These are phyloP conservation scores for Tetramorium simillimum DNA, from an alignment of 1,140 invertebrate genomes.

Conservation along the genomic window DNA sequence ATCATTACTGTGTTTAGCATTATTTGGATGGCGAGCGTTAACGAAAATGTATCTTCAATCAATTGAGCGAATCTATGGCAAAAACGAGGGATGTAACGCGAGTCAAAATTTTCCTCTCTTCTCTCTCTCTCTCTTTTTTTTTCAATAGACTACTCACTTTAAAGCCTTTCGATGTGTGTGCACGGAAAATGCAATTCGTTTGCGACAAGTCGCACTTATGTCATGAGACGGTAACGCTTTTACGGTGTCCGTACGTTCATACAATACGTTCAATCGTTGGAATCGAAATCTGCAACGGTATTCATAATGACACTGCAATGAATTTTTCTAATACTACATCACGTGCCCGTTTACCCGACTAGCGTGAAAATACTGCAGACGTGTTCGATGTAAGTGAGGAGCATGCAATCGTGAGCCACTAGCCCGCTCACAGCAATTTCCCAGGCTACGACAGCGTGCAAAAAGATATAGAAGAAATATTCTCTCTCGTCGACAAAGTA, in stretches of 20 bases:
- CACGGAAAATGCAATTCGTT: conserved; percentile 38
- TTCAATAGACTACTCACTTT: conserved; percentile 1
- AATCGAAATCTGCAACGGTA: conserved; percentile 37
- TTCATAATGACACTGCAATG: not conserved
- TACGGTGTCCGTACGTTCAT: not conserved
- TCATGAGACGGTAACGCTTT: not conserved
- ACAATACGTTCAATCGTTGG: conserved; percentile 8
- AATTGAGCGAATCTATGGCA: conserved; percentile 36
- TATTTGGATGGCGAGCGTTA: conserved; percentile 11
- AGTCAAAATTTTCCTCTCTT: not conserved
- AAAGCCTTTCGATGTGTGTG: not conserved
- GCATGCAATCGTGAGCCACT: conserved; percentile 37
- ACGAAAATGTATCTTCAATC: conserved; percentile 34
- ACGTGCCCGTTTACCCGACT: conserved; percentile 35
- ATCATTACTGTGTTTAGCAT: conserved; percentile 24
- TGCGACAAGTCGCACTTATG: not conserved
- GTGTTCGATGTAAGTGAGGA: conserved; percentile 35
- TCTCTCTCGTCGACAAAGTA: conserved; percentile 53
- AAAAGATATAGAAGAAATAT: conserved; percentile 33
- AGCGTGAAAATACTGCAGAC: conserved; percentile 54
- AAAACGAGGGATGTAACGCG: not conserved
- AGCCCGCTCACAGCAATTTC: conserved; percentile 18
- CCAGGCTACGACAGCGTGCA: not conserved
- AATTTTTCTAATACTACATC: too few species aligned
- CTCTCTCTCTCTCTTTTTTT: not conserved